A percentile compares a stretch with the other conserved stretches of the same genome.
These are phyloP conservation scores for Electrona antarctica DNA, from an alignment of 2,113 vertebrate species.

Conservation along the genomic window DNA sequence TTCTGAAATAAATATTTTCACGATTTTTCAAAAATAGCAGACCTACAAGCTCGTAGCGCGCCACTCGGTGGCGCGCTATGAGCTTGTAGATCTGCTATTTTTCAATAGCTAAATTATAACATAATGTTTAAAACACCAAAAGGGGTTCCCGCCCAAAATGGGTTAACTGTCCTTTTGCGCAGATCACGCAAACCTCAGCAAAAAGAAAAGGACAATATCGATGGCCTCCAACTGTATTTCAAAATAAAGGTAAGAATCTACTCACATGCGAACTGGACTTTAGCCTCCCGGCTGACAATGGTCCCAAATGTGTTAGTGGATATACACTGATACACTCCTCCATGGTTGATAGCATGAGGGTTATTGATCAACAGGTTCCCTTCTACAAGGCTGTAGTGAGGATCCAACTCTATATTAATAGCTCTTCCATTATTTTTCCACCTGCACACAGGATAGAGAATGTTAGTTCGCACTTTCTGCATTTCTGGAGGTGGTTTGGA, in stretches of 20 bases:
- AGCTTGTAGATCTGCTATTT: no score
- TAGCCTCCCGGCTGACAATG: slow-evolving; percentile 85
- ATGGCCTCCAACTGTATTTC: no score
- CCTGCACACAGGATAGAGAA: slow-evolving; percentile 75
- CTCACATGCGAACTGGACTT: slow-evolving; percentile 93
- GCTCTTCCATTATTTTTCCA: slow-evolving; percentile 88
- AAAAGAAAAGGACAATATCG: no score
- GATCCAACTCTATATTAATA: slow-evolving; percentile 81
- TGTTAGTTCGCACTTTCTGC: slow-evolving; percentile 31
- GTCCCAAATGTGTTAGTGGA: slow-evolving; percentile 89
- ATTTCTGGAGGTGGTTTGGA: not conserved
- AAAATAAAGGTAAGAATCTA: slow-evolving; percentile 32
- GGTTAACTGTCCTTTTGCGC: no score
- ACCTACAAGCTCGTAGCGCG: no score
- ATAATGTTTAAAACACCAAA: no score
- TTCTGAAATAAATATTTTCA: no score
- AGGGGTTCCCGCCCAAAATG: no score
- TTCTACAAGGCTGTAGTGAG: slow-evolving; percentile 85
- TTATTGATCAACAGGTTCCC: slow-evolving; percentile 87
- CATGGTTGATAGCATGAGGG: slow-evolving; percentile 82
- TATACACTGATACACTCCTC: slow-evolving; percentile 90
- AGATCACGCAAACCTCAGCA: no score
- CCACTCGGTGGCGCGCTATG: no score
- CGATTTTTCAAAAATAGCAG: no score
- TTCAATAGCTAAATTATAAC: no score